Evolutionary conservation across 2,113 vertebrate species (phyloP).

Genomic region (Chionomys nivalis): DNA sequence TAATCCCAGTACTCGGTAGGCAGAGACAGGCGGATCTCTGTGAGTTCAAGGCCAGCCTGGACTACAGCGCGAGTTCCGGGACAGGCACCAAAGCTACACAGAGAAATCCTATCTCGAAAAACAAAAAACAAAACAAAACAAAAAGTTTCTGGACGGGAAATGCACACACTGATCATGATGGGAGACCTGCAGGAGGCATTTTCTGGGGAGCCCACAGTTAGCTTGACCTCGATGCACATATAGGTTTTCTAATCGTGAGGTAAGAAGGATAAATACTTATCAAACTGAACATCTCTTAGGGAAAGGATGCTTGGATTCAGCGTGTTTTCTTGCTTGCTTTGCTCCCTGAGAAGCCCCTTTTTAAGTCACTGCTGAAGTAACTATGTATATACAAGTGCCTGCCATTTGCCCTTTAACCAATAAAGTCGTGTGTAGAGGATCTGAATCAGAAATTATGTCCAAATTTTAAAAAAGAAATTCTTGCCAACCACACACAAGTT

Average conservation of each 20-base stretch:
- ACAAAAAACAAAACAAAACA: too few species aligned
- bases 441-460: slow-evolving; percentile 25
- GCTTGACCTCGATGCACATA: slow-evolving; percentile 71
- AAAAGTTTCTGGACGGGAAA: slow-evolving; percentile 65
- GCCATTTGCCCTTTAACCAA: background rate
- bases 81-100: too few species aligned
- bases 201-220: slow-evolving; percentile 58
- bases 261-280: slow-evolving; percentile 35
- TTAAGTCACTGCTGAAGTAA: background rate
- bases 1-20: too few species aligned
- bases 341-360: slow-evolving; percentile 27
- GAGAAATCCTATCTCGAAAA: too few species aligned
- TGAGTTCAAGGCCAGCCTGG: too few species aligned
- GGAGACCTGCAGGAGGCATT: slow-evolving; percentile 63
- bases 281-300: slow-evolving; percentile 46
- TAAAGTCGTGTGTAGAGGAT: slow-evolving; percentile 25
- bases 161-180: slow-evolving; percentile 70
- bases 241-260: slow-evolving; percentile 65
- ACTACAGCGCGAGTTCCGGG: too few species aligned
- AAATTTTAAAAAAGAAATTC: slow-evolving; percentile 44
- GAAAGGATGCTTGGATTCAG: background rate
- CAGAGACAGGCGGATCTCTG: too few species aligned
- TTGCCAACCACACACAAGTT: slow-evolving; percentile 65
- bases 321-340: background rate
- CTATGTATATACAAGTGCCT: background rate